Percentiles rank a stretch among this genome's conserved stretches.
Conservation (phyloP, 2,113 vertebrate species). For the Petromus typicus region DNA sequence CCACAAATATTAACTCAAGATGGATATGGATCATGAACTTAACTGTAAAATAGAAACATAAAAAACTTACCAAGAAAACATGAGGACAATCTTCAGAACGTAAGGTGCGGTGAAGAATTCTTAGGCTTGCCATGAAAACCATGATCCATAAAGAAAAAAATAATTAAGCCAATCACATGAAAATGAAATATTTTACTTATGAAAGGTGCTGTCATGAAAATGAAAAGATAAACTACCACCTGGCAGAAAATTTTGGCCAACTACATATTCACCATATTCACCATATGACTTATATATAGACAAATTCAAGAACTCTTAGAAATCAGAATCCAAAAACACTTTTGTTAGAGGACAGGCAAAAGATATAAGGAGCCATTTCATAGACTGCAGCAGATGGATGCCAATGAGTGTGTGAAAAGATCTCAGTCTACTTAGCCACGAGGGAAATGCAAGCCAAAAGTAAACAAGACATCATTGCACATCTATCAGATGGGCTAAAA, state of each 20-base stretch:
- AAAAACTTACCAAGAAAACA: conserved; percentile 6
- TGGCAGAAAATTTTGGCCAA: neutral
- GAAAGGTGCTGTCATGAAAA: neutral
- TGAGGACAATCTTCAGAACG: neutral
- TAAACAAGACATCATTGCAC: no score
- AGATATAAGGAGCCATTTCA: conserved; percentile 1
- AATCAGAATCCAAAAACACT: neutral
- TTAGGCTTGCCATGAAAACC: neutral
- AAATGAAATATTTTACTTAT: neutral
- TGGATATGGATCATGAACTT: no score
- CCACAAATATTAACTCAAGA: conserved; percentile 37
- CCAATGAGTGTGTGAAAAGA: neutral
- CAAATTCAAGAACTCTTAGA: neutral
- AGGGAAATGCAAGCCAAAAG: neutral
- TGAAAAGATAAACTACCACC: conserved; percentile 20
- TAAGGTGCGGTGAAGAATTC: neutral
- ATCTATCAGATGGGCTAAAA: neutral
- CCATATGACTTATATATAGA: neutral
- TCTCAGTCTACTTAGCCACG: neutral
- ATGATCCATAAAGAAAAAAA: neutral
- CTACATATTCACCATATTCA: neutral
- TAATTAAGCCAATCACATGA: conserved; percentile 2
- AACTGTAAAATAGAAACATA: neutral
- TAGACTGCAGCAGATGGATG: neutral
- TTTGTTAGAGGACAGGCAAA: conserved; percentile 11